These are phyloP conservation scores for Mylabris sibirica DNA, from an alignment of 2,888 invertebrate genomes.

Conservation along the genomic window DNA sequence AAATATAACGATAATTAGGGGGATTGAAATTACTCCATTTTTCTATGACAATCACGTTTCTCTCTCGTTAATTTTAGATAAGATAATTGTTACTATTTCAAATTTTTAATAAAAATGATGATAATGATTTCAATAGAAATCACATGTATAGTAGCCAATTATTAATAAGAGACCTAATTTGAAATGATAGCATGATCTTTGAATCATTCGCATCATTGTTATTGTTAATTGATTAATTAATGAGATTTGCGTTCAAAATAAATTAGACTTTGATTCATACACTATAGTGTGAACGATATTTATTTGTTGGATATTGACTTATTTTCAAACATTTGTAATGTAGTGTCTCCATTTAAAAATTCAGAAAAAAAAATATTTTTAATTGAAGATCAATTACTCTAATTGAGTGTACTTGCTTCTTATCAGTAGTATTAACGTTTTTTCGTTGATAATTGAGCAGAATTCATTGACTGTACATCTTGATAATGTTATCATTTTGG, in stretches of 20 bases:
- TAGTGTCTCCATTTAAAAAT: too few species aligned
- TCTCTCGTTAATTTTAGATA: too few species aligned
- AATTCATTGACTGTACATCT: constrained; percentile 8
- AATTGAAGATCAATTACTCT: not conserved
- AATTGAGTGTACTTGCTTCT: not conserved
- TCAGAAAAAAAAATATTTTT: too few species aligned
- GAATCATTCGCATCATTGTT: not conserved
- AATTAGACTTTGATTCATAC: too few species aligned
- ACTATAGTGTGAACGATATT: too few species aligned
- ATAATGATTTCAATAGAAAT: not conserved
- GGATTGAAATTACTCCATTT: too few species aligned
- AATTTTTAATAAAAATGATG: not conserved
- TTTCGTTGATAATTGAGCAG: not conserved
- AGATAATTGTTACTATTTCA: not conserved
- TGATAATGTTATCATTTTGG: not conserved
- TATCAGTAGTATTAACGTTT: not conserved
- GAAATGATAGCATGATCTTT: not conserved
- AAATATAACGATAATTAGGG: too few species aligned
- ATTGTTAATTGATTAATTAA: not conserved
- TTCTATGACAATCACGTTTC: too few species aligned
- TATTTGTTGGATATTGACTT: too few species aligned
- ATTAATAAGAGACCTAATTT: not conserved
- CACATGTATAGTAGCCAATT: not conserved
- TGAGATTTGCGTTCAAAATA: too few species aligned
- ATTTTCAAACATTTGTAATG: too few species aligned